Percentiles rank a stretch among this genome's conserved stretches.
Conservation (phyloP, 2,888 invertebrate species). For the Phymatocera aterrima region DNA sequence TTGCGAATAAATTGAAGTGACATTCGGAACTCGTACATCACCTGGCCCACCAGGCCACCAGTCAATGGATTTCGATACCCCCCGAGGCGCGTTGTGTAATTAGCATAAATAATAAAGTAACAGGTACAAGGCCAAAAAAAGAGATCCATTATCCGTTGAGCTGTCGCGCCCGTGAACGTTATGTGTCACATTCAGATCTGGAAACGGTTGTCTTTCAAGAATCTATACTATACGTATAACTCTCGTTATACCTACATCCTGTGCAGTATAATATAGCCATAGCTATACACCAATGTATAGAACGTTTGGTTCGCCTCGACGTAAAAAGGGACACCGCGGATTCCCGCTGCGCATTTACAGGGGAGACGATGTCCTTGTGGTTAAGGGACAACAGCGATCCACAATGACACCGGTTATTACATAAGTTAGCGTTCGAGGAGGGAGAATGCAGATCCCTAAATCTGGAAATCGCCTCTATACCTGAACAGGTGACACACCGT, state of each 20-base stretch:
- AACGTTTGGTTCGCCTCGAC: not conserved
- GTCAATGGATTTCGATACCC: conserved; percentile 19
- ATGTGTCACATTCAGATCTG: conserved; percentile 24
- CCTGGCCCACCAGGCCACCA: not conserved
- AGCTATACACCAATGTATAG: not conserved
- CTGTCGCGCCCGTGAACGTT: not conserved
- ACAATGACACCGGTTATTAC: conserved; percentile 39
- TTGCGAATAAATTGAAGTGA: conserved; percentile 18
- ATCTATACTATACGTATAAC: not conserved
- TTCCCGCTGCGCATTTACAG: conserved; percentile 10
- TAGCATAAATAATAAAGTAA: conserved; percentile 35
- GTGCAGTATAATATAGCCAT: not conserved
- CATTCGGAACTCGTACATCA: conserved; percentile 32
- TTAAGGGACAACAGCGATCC: conserved; percentile 16
- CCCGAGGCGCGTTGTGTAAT: not conserved
- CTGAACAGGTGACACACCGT: conserved; percentile 60
- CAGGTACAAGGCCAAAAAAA: conserved; percentile 11
- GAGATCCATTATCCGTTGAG: conserved; percentile 22
- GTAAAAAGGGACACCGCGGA: conserved; percentile 17
- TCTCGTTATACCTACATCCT: not conserved
- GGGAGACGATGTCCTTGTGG: conserved; percentile 33
- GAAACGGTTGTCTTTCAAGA: conserved; percentile 1
- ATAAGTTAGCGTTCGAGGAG: not conserved
- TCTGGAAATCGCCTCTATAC: conserved; percentile 47
- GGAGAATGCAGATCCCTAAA: not conserved